Evolutionary conservation across 2,888 invertebrate genomes (phyloP), one percentile per base, ranked within the genome.

Genomic region (Abscondita cerata): DNA sequence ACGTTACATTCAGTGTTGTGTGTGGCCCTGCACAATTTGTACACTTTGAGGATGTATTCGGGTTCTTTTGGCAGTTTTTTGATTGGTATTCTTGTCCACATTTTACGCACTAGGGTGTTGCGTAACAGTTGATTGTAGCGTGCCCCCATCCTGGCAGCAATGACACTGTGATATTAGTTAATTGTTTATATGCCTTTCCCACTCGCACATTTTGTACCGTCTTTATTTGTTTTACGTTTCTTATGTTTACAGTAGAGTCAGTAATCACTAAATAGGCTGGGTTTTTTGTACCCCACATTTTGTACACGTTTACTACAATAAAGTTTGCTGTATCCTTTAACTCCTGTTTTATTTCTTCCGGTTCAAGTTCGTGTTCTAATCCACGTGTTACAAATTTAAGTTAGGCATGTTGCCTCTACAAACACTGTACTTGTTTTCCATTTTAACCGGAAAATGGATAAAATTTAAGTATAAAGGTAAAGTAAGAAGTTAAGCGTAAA

Each of bases 131-230:
- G 0, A 48, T 13, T 1, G 71, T 68, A 1, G 72, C 73, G 58
- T 73, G 73, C 1, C 70, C 69, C 70, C 70, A 73, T 11, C 59
- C 55, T 60, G 72, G 34, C 72, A 74, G 5, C 67, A 53, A 40
- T 73, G 72, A 47, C 71, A 72, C 52, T 74, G 72, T 0, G 65
- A 64, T 2, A 69, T 59, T 59, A 58, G 55, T 47, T 65, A 67
- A 15, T 68, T 70, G 13, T 65, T 74, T 0, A 20, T 46, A 36
- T 73, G 68, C 3, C 56, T 58, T 55, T 68, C 67, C 73, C 72
- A 73, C 0, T 12, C 13, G 16, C 2, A 34, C 56, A 15, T 60
- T 18, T 20, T 20, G 11, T 2, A 60, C 1, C 13, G n/a, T 15
- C 40, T 36, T 41, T 8, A 54, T 16, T 59, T 55, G 41, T n/a